Percentiles rank a stretch among this genome's conserved stretches.
Conservation (phyloP, 2,113 vertebrate species). For the Otis tarda region DNA sequence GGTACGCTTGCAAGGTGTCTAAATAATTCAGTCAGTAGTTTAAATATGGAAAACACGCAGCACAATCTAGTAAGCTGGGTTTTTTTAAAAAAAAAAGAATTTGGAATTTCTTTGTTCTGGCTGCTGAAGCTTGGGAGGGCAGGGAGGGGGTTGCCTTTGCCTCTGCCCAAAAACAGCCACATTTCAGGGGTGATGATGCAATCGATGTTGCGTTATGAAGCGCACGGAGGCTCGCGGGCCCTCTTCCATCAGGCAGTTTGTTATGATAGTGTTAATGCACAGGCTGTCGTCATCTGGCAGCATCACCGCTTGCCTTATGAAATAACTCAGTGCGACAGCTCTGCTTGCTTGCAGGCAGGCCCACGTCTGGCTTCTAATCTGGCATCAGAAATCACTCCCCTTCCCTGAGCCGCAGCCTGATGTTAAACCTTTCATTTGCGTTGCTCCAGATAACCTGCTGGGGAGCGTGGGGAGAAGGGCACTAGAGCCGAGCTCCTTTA, state of each 20-base stretch:
- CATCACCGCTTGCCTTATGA: not conserved
- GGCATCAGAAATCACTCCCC: conserved; percentile 21
- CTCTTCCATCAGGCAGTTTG: not conserved
- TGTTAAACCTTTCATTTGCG: not conserved
- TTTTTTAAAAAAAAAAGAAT: not conserved
- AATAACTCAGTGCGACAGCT: conserved; percentile 1
- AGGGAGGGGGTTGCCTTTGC: not conserved
- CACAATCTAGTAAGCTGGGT: rapidly evolving
- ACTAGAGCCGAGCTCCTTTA: not conserved
- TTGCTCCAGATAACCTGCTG: not conserved
- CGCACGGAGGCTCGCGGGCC: rapidly evolving
- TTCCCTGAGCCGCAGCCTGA: not conserved
- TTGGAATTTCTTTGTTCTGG: not conserved
- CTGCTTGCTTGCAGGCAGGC: not conserved
- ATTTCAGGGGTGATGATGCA: not conserved
- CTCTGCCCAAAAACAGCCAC: not conserved
- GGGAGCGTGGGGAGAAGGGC: not conserved
- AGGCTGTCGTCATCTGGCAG: conserved; percentile 41
- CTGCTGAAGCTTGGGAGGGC: not conserved
- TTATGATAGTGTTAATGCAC: not conserved
- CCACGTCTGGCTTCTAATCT: conserved; percentile 29
- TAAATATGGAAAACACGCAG: not conserved
- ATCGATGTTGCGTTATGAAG: not conserved
- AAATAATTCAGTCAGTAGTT: not conserved
- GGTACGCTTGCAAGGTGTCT: not conserved